Base-by-base conservation (phyloP, 2,113 vertebrate genomes). In the Grus americana region DNA sequence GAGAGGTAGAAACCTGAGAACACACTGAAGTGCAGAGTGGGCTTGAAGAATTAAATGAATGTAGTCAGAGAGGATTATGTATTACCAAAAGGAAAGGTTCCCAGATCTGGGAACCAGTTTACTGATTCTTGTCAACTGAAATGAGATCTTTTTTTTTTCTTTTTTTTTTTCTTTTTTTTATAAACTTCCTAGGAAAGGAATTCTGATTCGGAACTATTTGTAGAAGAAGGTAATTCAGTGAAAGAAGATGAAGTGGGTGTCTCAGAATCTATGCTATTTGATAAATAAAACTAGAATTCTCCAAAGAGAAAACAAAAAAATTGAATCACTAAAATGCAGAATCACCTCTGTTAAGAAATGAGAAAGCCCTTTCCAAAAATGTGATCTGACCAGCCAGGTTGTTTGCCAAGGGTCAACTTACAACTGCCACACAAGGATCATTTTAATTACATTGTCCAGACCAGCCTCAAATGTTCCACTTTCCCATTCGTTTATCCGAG, bases 111-210 rank as follows among this genome's bases (percentile, higher is more conserved):
- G 86, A 93, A 96, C 86, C 62, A 89, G 92, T 96, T 93, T 96
- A 92, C 95, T 95, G 95, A 97, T 93, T 96, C 92, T 87, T 96
- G 95, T 95, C 94, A 92, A 85, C 68, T 91, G 91, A 96, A 96
- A 96, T 42, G 52, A 93, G 96, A 89, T 92, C 44, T 92, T 65
- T 88, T 93, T 92, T 86, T 42, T 30, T 27, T 59, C 36, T 11
- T 46, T 10, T 16, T 9, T 44, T 2, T 2, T 14, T 27, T 61
- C 24, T 24, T 34, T 44, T 55, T 62, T 42, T 42, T 42, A 42
- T 11, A 3, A 66, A 32, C 52, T 81, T 16, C 4, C 8, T 36
- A 42, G 57, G 49, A 92, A 72, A 92, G 46, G 49, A 79, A 85
- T 66, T 79, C 66, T 89, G 49, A 82, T 70, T 90, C 86, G 59